phyloP scores from a whole-genome alignment of 2,888 invertebrate species.

The Schrankia costaestrigalis region DNA sequence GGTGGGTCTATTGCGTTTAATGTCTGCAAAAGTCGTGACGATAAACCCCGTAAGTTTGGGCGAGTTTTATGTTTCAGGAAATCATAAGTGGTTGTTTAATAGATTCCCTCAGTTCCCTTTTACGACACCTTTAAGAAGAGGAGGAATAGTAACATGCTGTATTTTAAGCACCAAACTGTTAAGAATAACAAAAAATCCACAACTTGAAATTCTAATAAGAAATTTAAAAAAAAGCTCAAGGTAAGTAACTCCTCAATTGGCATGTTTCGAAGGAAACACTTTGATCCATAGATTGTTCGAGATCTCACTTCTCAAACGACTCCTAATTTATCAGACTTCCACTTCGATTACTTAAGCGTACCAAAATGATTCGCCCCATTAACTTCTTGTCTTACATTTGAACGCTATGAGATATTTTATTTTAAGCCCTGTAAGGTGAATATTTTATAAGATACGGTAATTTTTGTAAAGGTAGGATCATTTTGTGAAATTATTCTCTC shows the following conservation, averaged over 20 bases:
- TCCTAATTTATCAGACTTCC: constrained; percentile 68
- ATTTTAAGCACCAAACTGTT: too few species aligned
- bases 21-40: too few species aligned
- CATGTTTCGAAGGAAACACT: constrained; percentile 37
- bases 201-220: too few species aligned
- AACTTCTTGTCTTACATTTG: constrained; percentile 56
- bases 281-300: constrained; percentile 44
- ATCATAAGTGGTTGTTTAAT: too few species aligned
- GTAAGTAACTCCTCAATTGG: constrained; percentile 21
- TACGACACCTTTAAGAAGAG: too few species aligned
- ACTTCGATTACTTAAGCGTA: constrained; percentile 62
- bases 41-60: too few species aligned
- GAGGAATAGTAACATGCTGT: too few species aligned
- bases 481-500: constrained; percentile 1
- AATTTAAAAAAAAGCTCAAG: constrained; percentile 14
- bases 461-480: constrained; percentile 1
- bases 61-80: too few species aligned
- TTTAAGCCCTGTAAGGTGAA: constrained; percentile 25
- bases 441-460: constrained; percentile 24
- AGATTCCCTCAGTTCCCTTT: too few species aligned
- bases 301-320: constrained; percentile 34
- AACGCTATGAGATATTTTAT: constrained; percentile 42
- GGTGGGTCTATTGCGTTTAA: too few species aligned
- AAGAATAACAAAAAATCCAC: too few species aligned
- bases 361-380: constrained; percentile 69